Evolutionary conservation across 2,888 invertebrate species (phyloP).

Genomic region (Tetanocera ferruginea): DNA sequence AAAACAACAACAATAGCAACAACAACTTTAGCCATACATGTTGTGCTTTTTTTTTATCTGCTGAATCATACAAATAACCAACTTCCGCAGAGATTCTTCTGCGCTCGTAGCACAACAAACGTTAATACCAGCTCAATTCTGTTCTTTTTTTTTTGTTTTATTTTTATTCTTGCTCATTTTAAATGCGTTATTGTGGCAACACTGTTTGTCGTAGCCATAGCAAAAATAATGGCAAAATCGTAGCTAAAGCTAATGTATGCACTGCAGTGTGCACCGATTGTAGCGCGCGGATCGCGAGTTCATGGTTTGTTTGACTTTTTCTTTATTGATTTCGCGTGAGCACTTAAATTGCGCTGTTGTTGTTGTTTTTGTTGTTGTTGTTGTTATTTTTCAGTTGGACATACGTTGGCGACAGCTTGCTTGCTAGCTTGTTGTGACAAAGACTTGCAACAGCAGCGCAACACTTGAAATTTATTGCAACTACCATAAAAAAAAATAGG

Average conservation of each 20-base stretch:
- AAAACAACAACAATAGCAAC: neutral
- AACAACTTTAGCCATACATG: neutral
- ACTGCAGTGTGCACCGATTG: slow-evolving; percentile 8
- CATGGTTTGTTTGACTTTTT: neutral
- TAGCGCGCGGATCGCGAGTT: neutral
- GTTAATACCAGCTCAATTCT: neutral
- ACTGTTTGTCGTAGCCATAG: too few relatives aligned
- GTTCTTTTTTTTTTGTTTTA: neutral
- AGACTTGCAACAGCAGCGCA: slow-evolving; percentile 32
- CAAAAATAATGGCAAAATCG: too few relatives aligned
- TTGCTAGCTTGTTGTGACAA: slow-evolving; percentile 39
- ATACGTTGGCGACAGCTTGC: slow-evolving; percentile 15
- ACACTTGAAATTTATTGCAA: slow-evolving; percentile 38
- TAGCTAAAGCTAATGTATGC: neutral
- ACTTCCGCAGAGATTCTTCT: neutral
- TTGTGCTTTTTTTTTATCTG: neutral
- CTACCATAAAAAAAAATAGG: slow-evolving; percentile 33
- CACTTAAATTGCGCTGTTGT: neutral
- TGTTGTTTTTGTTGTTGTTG: neutral
- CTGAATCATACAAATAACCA: neutral
- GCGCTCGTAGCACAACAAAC: neutral
- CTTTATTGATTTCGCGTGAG: slow-evolving; percentile 24
- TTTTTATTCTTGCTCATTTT: too few relatives aligned
- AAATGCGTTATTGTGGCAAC: too few relatives aligned
- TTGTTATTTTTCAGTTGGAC: neutral